A percentile compares a stretch with the other conserved stretches of the same genome.
These are phyloP conservation scores for Pteromalus puparum DNA, from an alignment of 1,140 invertebrate genomes.

Conservation along the genomic window DNA sequence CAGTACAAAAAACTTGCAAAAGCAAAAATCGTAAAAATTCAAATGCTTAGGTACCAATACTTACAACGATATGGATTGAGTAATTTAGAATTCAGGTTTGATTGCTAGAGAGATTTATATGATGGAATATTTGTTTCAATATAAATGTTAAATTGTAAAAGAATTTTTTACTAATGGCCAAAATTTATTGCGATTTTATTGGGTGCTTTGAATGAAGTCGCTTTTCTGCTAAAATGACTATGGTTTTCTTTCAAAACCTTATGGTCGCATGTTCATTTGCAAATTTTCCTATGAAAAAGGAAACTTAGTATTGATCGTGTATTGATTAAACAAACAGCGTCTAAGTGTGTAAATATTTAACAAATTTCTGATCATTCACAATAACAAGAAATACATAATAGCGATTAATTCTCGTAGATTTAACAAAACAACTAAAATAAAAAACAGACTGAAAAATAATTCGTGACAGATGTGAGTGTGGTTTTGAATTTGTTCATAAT, in stretches of 20 bases:
- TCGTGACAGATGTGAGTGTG: slow-evolving; percentile 46
- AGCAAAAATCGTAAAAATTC: slow-evolving; percentile 9
- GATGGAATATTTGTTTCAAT: not conserved
- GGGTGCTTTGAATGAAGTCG: not conserved
- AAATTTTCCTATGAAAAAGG: slow-evolving; percentile 23
- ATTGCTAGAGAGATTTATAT: not conserved
- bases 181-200: slow-evolving; percentile 22
- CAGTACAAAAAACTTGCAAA: slow-evolving; percentile 31
- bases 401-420: slow-evolving; percentile 36
- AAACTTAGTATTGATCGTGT: slow-evolving; percentile 30
- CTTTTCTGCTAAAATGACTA: not conserved
- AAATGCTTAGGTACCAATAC: not conserved
- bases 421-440: slow-evolving; percentile 36
- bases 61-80: not conserved
- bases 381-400: slow-evolving; percentile 38
- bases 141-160: not conserved
- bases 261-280: slow-evolving; percentile 14
- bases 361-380: slow-evolving; percentile 41
- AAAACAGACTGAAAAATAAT: slow-evolving; percentile 53
- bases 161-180: not conserved
- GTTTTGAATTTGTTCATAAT: slow-evolving; percentile 46
- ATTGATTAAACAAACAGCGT: slow-evolving; percentile 32
- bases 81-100: not conserved
- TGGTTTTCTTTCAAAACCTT: slow-evolving; percentile 24
- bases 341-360: slow-evolving; percentile 50